Base-by-base conservation (phyloP, 2,113 vertebrate genomes). In the Lophura nycthemera region DNA sequence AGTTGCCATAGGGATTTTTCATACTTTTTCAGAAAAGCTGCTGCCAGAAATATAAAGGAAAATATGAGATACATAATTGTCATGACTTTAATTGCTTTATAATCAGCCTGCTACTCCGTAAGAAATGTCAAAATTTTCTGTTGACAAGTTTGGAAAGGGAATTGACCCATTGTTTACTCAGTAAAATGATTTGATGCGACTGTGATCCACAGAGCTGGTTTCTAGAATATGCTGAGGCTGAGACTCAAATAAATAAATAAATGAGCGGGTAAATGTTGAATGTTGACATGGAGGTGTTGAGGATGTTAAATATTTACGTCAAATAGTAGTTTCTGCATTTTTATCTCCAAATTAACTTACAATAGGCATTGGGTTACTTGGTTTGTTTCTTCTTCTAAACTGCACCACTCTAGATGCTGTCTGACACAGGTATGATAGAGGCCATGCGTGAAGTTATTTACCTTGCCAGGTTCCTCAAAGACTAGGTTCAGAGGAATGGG, bases 151-250 rank as follows among this genome's bases (percentile, higher is more conserved):
- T 80, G 67, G 60, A 27, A 92, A 92, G 76, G 63, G 67, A 54
- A 85, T 80, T 83, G 91, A 85, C 87, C 80, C 4, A 1, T 14
- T 69, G 66, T 96, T 94, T 92, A 75, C 72, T 80, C 61, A 86
- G 75, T 40, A 66, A 87, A 95, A 93, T 82, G 70, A 91, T 92
- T 87, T 83, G 34, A 67, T 74, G 34, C 45, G 77, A 77, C 83
- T 2, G 0, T 83, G 71, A 79, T 85, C 64, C 5, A 5, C 72
- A 80, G 47, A 45, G 45, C 75, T 91, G 84, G 17, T 42, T 95
- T 79, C 66, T 47, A 70, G 60, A 64, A 79, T 82, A 92, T 86
- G 63, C 61, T 83, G 69, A 83, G 83, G 69, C 69, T 70, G 93
- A 86, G n/a, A 54, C 13, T 61, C 54, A 52, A 88, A 71, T 42